These are phyloP conservation scores for Rousettus leschenaultii DNA, from an alignment of 2,113 vertebrate species.

Conservation along the genomic window DNA sequence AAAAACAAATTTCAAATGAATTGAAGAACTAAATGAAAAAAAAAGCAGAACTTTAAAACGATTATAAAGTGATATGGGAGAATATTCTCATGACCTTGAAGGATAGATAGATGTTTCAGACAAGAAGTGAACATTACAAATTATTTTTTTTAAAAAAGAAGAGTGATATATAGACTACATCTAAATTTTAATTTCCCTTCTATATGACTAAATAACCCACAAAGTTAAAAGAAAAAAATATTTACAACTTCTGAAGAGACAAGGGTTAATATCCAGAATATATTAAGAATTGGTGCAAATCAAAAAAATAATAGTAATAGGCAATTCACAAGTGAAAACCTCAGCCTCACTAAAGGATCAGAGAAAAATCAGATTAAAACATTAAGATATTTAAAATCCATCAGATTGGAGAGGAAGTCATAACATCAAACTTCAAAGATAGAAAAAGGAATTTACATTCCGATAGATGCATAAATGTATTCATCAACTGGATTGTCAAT, in stretches of 20 bases:
- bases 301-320: not conserved
- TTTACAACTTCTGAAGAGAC: not conserved
- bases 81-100: not conserved
- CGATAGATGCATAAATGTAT: not conserved
- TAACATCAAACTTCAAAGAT: not conserved
- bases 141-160: not conserved
- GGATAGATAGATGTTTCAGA: not conserved
- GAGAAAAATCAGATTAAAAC: not conserved
- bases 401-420: not conserved
- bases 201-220: not conserved
- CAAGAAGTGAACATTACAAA: not conserved
- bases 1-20: not conserved
- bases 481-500: not conserved
- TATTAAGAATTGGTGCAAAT: not conserved
- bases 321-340: not conserved
- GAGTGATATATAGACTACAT: not conserved
- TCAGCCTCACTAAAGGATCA: not conserved
- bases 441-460: constrained; percentile 4
- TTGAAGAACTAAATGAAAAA: not conserved
- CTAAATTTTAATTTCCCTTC: not conserved
- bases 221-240: not conserved
- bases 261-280: not conserved
- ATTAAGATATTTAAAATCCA: not conserved
- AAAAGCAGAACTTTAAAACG: not conserved
- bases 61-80: not conserved